Base-by-base conservation (phyloP, 2,888 invertebrate genomes). In the Hydroisotoma schaefferi region DNA sequence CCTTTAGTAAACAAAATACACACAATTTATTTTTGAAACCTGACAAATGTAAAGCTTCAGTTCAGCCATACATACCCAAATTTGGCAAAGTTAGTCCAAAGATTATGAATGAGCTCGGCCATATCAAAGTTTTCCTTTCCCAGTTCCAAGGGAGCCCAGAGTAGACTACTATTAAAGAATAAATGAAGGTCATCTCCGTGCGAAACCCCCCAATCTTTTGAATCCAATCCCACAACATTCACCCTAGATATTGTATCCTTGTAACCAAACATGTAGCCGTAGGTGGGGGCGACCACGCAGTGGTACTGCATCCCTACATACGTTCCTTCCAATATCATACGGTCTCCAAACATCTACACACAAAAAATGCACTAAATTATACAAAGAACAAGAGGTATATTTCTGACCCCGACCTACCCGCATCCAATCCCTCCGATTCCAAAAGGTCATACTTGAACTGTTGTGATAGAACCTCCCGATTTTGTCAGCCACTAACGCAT, bases 261-360 rank as follows among this genome's bases (percentile, higher is more conserved):
- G 27, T 37, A 46, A 38, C 15, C 38, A 15, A 59, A 54, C 26
- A 46, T n/a, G 23, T 47, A 59, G 5, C 28, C 54, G 27, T 59
- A 59, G 33, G 33, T 8, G 33, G 33, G 33, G 33, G 43, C 54
- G n/a, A 59, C n/a, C 20, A 23, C 26, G 20, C 28, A 37, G 28
- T 59, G 59, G 38, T 59, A 44, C 59, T 59, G 59, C 26, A 59
- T 25, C 25, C 26, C 47, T n/a, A 37, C 28, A 20, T 54, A 59
- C n/a, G 33, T 28, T 10, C 59, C 59, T 47, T 59, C 47, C 1
- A 38, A 2, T 8, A 54, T 22, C 1, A 40, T 46, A 1, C 59
- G 53, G 26, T 59, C 59, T 12, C 59, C 59, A 2, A 54, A 12
- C 25, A 38, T 33, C 59, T 59, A 15, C 15, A 33, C 15, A 33